Base-by-base conservation (phyloP, 2,888 invertebrate species). In the Cancer borealis region DNA sequence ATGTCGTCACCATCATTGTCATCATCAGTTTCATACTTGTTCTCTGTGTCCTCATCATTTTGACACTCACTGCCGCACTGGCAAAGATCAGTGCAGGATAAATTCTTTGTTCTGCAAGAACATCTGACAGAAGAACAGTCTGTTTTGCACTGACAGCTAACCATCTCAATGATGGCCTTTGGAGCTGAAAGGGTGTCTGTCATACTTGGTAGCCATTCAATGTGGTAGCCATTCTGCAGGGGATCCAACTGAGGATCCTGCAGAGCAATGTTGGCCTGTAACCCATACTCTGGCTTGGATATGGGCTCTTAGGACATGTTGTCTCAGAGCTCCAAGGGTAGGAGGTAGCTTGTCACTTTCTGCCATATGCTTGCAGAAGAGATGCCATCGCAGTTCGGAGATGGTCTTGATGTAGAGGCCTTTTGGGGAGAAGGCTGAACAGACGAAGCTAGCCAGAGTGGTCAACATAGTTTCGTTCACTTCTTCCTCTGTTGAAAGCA, bases 121-220 rank as follows among this genome's bases (percentile, higher is more conserved):
- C n/a, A 94, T 91, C 91, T 93, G 91, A 66, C 87, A 73, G 93
- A 93, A 93, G 93, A 92, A 73, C 92, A 91, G 91, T 93, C 93
- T 93, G 17, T 93, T 93, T 93, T 49, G 60, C 54, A 26, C 84
- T 60, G 54, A n/a, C n/a, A n/a, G n/a, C n/a, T n/a, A n/a, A n/a
- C n/a, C n/a, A n/a, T n/a, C n/a, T n/a, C n/a, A n/a, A n/a, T n/a
- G n/a, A n/a, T n/a, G n/a, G 79, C 84, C 45, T 92, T 92, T 84
- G 92, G 92, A 84, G 92, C 92, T 92, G 79, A 84, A 92, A 84
- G 84, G 92, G 92, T n/a, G 39, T 92, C 84, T 84, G 92, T 79
- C 47, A 46, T 92, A 47, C 47, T 92, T 84, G 84, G 79, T 84
- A 84, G 79, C 92, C 79, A 84, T 47, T 92, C 92, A 79, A 84